Evolutionary conservation across 2,113 vertebrate species (phyloP), one percentile per base, ranked within the genome.

Genomic region (Agapornis roseicollis): DNA sequence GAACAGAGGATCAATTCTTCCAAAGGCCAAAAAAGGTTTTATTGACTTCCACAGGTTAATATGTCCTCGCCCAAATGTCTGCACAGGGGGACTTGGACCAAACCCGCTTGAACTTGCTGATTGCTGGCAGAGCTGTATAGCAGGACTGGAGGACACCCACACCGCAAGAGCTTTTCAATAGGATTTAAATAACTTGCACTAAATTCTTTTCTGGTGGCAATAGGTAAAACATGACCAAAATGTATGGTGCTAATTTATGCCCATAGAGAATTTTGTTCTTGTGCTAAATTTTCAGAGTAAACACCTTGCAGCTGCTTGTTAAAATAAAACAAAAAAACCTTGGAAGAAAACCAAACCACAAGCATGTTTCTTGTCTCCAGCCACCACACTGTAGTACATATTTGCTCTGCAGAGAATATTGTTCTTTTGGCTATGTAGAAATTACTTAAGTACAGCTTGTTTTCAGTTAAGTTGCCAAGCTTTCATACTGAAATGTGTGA

Each of bases 281-380:
- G 49, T 74, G 84, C 73, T 63, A 69, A 76, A 80, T 86, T 92
- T 83, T 91, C 92, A 91, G 71, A 88, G 77, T 94, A 96, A 96
- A 93, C 69, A 86, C 94, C 86, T 96, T 87, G 70, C 78, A 91
- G 94, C 94, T 91, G 77, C 91, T 73, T 88, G 80, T 83, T 96
- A 93, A 97, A 97, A 80, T 94, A 76, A 95, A 96, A 83, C 82
- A 89, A 95, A 94, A 94, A 94, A 61, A 77, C 42, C 49, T 91
- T 97, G 95, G 93, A 96, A 96, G 84, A 84, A 96, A 96, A 97
- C 96, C 95, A 95, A 94, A 66, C 95, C 95, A 94, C 93, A 88
- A 89, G 89, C 7, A 2, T 94, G 64, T 96, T 96, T 94, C 85
- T 91, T 93, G 90, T 90, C 93, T 97, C 87, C 80, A 96, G 60